Percentiles rank a stretch among this genome's conserved stretches.
Evolutionary conservation across 2,888 invertebrate species (phyloP).

Genomic region (Eledona agricola): DNA sequence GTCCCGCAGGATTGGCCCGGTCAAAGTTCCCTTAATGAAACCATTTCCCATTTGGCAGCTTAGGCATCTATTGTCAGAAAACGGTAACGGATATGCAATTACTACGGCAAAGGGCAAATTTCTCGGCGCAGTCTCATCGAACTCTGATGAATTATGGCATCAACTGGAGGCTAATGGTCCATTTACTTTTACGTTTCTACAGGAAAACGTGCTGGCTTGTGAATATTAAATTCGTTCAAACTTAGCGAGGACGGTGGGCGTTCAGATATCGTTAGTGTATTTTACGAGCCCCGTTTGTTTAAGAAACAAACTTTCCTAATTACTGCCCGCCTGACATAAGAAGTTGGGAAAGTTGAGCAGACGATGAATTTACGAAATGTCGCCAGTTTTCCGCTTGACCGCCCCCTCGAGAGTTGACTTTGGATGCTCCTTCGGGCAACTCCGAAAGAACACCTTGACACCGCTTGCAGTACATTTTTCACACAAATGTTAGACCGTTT

Average conservation of each 20-base stretch:
- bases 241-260: background rate
- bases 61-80: no score
- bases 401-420: conserved; percentile 23
- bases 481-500: no score
- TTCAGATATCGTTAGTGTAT: background rate
- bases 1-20: conserved; percentile 2
- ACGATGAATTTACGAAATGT: conserved; percentile 12
- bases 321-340: conserved; percentile 11
- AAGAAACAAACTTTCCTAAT: conserved; percentile 13
- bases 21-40: conserved; percentile 12
- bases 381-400: conserved; percentile 9
- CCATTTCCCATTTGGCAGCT: no score
- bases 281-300: conserved; percentile 5
- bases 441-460: no score
- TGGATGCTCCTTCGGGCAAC: no score
- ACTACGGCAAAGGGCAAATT: conserved; percentile 25
- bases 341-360: conserved; percentile 6
- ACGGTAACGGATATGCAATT: conserved; percentile 46
- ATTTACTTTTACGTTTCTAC: conserved; percentile 30
- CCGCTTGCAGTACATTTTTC: no score
- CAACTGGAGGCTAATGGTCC: conserved; percentile 32
- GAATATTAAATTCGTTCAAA: conserved; percentile 25
- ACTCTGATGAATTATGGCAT: conserved; percentile 36
- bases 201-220: conserved; percentile 14
- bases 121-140: conserved; percentile 15